Evolutionary conservation across 2,888 invertebrate species (phyloP).

Genomic region (Globia sparganii): DNA sequence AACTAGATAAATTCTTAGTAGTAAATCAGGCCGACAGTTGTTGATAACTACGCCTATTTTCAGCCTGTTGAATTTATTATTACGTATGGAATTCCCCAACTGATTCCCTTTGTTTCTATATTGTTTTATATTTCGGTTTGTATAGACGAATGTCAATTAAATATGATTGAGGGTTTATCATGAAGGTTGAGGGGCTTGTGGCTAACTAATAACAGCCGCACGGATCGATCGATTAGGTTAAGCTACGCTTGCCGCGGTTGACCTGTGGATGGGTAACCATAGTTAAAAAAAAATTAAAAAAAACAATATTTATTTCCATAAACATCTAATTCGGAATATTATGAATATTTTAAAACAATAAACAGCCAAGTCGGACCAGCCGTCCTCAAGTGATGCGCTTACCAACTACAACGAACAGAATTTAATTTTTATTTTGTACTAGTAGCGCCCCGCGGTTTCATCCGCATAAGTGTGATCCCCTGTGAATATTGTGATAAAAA

Average conservation of each 20-base stretch:
- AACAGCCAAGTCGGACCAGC: too few relatives aligned
- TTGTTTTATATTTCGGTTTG: slow-evolving; percentile 3
- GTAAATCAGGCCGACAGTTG: slow-evolving; percentile 37
- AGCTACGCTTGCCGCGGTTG: neutral
- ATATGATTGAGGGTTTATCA: slow-evolving; percentile 6
- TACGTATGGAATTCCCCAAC: slow-evolving; percentile 35
- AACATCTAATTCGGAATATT: too few relatives aligned
- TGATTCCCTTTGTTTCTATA: slow-evolving; percentile 7
- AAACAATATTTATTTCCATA: neutral
- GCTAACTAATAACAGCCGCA: neutral
- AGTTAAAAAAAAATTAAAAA: too few relatives aligned
- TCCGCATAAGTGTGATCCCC: too few relatives aligned
- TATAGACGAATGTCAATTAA: slow-evolving; percentile 16
- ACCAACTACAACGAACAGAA: too few relatives aligned
- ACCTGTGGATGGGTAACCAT: neutral
- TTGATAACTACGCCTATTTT: slow-evolving; percentile 20
- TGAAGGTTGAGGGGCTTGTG: neutral
- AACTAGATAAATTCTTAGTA: neutral
- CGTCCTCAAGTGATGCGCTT: too few relatives aligned
- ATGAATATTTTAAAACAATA: too few relatives aligned
- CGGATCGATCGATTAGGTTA: neutral
- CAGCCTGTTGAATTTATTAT: slow-evolving; percentile 40
- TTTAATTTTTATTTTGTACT: neutral
- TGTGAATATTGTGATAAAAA: too few relatives aligned
- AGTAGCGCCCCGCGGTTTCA: too few relatives aligned